These are phyloP conservation scores for Emberiza fucata DNA, from an alignment of 2,113 vertebrate genomes.

Conservation along the genomic window DNA sequence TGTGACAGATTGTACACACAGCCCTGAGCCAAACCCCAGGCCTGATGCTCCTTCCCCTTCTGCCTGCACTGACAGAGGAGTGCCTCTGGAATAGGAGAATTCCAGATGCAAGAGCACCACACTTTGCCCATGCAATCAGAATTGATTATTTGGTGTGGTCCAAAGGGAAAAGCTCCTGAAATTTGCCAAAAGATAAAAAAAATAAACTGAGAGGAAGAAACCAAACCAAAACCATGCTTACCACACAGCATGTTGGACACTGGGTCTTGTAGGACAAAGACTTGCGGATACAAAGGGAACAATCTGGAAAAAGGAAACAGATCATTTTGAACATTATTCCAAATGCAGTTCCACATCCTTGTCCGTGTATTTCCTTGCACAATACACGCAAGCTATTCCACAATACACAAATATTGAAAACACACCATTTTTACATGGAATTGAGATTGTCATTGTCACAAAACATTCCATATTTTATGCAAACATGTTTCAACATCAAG, in stretches of 20 bases:
- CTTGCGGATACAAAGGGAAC: slow-evolving; percentile 94
- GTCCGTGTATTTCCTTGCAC: not conserved
- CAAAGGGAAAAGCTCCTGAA: not conserved
- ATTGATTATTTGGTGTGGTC: fast-evolving
- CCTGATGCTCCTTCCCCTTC: not conserved
- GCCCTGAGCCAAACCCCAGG: not conserved
- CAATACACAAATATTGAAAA: not conserved
- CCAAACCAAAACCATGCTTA: slow-evolving; percentile 68
- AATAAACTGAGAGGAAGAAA: not conserved
- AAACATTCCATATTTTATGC: fast-evolving
- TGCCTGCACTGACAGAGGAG: not conserved
- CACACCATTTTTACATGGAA: not conserved
- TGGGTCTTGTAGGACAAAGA: slow-evolving; percentile 90
- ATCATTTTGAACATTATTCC: not conserved
- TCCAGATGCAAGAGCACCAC: not conserved
- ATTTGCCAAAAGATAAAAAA: not conserved
- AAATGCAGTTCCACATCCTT: not conserved
- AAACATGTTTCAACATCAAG: not conserved
- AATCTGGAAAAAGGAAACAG: slow-evolving; percentile 77
- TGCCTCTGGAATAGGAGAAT: not conserved
- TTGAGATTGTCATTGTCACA: not conserved
- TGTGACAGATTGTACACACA: fast-evolving
- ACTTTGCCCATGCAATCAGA: not conserved
- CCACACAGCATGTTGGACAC: slow-evolving; percentile 90
- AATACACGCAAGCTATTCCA: not conserved